These are phyloP conservation scores for Chrysotoxum bicinctum DNA, from an alignment of 2,888 invertebrate genomes.

Conservation along the genomic window DNA sequence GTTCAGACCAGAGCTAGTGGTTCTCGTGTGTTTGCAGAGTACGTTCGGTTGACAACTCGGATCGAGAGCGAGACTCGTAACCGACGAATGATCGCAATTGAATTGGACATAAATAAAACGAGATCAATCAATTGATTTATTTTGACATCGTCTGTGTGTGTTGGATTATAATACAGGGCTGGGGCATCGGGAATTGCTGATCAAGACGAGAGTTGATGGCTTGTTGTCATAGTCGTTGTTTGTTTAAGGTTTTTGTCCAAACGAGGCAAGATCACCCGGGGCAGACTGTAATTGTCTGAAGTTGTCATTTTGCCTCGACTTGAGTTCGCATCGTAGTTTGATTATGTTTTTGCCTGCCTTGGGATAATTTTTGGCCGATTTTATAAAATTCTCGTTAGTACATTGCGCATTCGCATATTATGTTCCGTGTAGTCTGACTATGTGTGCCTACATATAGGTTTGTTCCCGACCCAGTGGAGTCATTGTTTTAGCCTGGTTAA, in stretches of 20 bases:
- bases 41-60: conserved; percentile 62
- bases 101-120: conserved; percentile 82
- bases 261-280: conserved; percentile 59
- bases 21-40: conserved; percentile 22
- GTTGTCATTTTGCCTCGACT: conserved; percentile 39
- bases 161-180: conserved; percentile 6
- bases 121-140: conserved; percentile 82
- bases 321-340: conserved; percentile 29
- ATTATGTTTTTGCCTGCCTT: conserved; percentile 70
- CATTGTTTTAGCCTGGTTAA: conserved; percentile 68
- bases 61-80: conserved; percentile 55
- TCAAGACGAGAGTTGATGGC: conserved; percentile 51
- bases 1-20: neutral
- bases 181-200: neutral
- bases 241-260: conserved; percentile 42
- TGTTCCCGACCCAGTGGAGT: conserved; percentile 4
- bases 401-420: neutral
- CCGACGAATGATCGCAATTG: conserved; percentile 70
- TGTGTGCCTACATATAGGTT: neutral
- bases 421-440: neutral
- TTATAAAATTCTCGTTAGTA: conserved; percentile 70
- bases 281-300: conserved; percentile 55
- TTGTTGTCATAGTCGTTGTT: conserved; percentile 54
- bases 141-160: conserved; percentile 77
- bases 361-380: conserved; percentile 68